phyloP scores from a whole-genome alignment of 2,888 invertebrate genomes.

The Trichogramma evanescens region DNA sequence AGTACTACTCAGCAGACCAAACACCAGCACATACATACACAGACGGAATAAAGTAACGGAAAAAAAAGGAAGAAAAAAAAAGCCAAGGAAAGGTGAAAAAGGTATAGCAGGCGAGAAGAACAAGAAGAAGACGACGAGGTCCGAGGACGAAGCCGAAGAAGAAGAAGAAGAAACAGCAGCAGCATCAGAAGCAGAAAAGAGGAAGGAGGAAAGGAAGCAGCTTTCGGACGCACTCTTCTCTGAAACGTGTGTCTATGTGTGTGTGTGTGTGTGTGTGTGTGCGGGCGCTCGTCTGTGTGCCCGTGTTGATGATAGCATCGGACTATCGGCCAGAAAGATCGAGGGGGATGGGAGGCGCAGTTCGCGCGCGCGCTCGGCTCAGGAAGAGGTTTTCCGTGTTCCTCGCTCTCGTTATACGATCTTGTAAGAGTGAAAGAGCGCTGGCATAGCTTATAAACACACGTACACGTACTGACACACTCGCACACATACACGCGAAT shows the following conservation, averaged over 20 bases:
- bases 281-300: not conserved
- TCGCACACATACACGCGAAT: too few relatives aligned
- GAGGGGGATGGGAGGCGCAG: too few relatives aligned
- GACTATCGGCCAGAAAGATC: slow-evolving; percentile 45
- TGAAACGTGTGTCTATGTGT: not conserved
- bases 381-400: slow-evolving; percentile 47
- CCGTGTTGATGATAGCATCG: slow-evolving; percentile 41
- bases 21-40: too few relatives aligned
- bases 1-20: too few relatives aligned
- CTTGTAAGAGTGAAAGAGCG: slow-evolving; percentile 34
- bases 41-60: too few relatives aligned
- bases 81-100: not conserved
- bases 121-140: slow-evolving; percentile 13
- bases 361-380: slow-evolving; percentile 20
- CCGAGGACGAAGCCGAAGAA: slow-evolving; percentile 16
- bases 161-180: slow-evolving; percentile 22
- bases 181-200: slow-evolving; percentile 11
- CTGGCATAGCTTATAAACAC: slow-evolving; percentile 6
- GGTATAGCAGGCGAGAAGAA: slow-evolving; percentile 1
- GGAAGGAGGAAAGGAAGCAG: slow-evolving; percentile 11
- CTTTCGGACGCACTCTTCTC: slow-evolving; percentile 19
- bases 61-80: not conserved
- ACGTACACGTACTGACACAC: too few relatives aligned
- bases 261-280: not conserved
- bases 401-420: slow-evolving; percentile 46